Evolutionary conservation across 2,113 vertebrate genomes (phyloP), one percentile per base, ranked within the genome.

Genomic region (Dromaius novaehollandiae): DNA sequence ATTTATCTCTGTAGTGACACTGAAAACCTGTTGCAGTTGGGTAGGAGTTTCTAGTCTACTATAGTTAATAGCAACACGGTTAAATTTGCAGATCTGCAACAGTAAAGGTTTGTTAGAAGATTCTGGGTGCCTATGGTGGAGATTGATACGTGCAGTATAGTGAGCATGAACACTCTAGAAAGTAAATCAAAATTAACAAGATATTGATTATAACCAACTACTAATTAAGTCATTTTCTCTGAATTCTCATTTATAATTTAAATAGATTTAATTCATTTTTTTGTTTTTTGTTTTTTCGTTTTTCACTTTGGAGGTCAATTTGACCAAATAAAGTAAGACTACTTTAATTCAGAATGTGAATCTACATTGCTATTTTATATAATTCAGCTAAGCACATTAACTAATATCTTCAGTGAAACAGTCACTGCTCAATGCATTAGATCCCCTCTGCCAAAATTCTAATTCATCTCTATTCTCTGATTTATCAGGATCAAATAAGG

Each of bases 371-470:
- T 50, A 8, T 48, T 66, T 22, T 44, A 8, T 32, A 36, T n/a
- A 15, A 30, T 40, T 78, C 66, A 61, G 56, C 9, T 68, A 79
- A 84, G 4, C 2, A 42, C 14, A 3, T 73, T 77, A 77, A 83
- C 71, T 40, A 22, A 30, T 56, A 61, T 75, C 7, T 61, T 78
- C 36, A 56, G 7, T 84, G 38, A 53, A 84, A 66, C 3, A 61
- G 16, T 56, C 0, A 0, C 11, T 85, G 10, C 20, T 88, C 4
- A n/a, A 48, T 44, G 13, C 78, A 19, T 4, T 44, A 11, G 50
- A 63, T 58, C 3, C 8, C 13, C 2, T 69, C 32, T 68, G 9
- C n/a, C 30, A 76, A 30, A 55, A 82, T 50, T 32, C 22, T 55
- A 4, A 11, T 11, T 88, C 9, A 17, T 88, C n/a, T 88, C 9